Conservation (phyloP, 2,797 vertebrate genomes). For the Halcyon chelicuti region DNA sequence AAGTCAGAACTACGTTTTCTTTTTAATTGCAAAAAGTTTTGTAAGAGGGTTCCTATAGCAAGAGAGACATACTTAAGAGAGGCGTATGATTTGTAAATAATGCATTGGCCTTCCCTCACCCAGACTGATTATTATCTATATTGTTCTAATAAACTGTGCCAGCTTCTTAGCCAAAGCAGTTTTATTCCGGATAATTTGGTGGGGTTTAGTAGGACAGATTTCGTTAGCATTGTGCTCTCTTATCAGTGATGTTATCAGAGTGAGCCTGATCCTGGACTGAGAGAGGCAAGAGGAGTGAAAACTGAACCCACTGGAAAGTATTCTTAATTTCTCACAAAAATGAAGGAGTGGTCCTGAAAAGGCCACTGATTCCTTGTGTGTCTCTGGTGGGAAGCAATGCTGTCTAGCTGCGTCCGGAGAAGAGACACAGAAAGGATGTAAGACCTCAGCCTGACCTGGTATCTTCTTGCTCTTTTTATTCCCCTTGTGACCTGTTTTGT, state of each 20-base stretch:
- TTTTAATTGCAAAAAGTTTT: slow-evolving; percentile 14
- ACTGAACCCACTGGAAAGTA: neutral
- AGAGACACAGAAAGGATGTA: neutral
- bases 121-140: neutral
- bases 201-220: neutral
- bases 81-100: neutral
- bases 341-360: neutral
- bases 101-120: neutral
- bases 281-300: neutral
- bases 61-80: neutral
- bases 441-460: neutral
- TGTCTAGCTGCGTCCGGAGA: neutral
- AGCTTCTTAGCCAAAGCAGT: neutral
- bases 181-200: neutral
- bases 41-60: neutral
- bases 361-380: neutral
- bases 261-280: neutral
- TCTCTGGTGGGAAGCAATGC: neutral
- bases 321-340: neutral
- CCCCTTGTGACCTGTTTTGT: neutral
- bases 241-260: neutral
- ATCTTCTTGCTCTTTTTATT: neutral
- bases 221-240: neutral
- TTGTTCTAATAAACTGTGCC: neutral
- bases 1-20: neutral